These are phyloP conservation scores for Papilio protenor DNA, from an alignment of 2,888 invertebrate species.

Conservation along the genomic window DNA sequence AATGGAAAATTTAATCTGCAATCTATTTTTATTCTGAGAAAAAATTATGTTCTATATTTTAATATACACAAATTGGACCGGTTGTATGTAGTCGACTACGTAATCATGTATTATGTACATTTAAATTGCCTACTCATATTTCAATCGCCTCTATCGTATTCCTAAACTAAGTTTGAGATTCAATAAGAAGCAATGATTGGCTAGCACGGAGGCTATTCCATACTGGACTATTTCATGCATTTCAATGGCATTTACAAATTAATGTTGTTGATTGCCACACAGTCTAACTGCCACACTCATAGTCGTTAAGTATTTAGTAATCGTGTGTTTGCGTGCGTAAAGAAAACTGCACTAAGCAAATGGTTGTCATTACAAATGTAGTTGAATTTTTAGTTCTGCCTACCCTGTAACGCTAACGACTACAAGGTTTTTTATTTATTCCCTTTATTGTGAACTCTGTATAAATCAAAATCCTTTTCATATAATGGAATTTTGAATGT, in stretches of 20 bases:
- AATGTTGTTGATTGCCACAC: neutral
- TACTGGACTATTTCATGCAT: neutral
- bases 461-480: constrained; percentile 23
- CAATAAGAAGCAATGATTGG: neutral
- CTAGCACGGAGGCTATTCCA: neutral
- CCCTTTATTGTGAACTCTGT: neutral
- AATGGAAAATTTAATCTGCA: neutral
- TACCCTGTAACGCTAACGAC: neutral
- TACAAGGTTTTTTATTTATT: neutral
- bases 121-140: constrained; percentile 76
- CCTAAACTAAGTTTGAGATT: constrained; percentile 2
- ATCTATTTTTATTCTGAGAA: neutral
- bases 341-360: too few species aligned
- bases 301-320: neutral
- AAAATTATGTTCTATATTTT: neutral
- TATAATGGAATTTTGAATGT: constrained; percentile 29
- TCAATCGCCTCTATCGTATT: constrained; percentile 61
- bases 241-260: neutral
- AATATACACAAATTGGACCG: neutral
- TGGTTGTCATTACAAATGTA: neutral
- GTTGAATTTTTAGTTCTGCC: neutral
- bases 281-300: neutral
- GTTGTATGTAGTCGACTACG: constrained; percentile 58
- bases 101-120: constrained; percentile 82
- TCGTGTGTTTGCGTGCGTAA: neutral